Conservation (phyloP, 2,797 vertebrate genomes). For the Fundulus diaphanus region DNA sequence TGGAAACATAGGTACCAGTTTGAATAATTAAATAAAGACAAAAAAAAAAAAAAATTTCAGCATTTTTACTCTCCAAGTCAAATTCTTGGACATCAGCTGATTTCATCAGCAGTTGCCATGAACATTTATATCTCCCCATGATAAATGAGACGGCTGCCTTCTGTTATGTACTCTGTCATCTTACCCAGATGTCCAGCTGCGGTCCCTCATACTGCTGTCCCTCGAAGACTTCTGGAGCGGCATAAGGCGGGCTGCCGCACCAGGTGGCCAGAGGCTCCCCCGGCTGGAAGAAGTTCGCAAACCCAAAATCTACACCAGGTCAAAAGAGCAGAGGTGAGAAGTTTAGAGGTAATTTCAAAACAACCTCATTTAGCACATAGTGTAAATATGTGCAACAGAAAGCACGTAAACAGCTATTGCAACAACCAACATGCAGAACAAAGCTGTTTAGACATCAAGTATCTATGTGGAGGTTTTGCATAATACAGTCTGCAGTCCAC, state of each 20-base stretch:
- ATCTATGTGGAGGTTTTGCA: conserved; percentile 41
- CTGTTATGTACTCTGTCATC: conserved; percentile 18
- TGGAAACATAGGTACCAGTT: background rate
- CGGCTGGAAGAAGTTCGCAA: conserved; percentile 97
- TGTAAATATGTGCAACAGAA: background rate
- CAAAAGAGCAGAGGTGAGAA: conserved; percentile 4
- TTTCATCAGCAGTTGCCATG: background rate
- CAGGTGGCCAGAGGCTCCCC: conserved; percentile 95
- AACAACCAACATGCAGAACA: conserved; percentile 24
- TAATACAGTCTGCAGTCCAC: conserved; percentile 45
- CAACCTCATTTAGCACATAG: background rate
- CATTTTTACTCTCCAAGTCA: background rate
- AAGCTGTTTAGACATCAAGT: conserved; percentile 14
- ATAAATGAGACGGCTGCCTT: background rate
- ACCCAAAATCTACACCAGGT: conserved; percentile 91
- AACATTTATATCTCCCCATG: background rate
- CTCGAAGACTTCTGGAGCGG: conserved; percentile 98
- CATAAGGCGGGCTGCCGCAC: conserved; percentile 98
- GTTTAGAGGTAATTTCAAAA: conserved; percentile 1
- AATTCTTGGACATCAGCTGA: background rate
- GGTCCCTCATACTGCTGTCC: conserved; percentile 98
- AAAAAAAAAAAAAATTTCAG: too few relatives aligned
- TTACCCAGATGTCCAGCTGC: conserved; percentile 98
- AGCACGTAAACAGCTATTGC: conserved; percentile 3
- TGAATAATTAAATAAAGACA: too few relatives aligned